Conservation (phyloP, 2,797 vertebrate species). For the Hoplostethus mediterraneus region DNA sequence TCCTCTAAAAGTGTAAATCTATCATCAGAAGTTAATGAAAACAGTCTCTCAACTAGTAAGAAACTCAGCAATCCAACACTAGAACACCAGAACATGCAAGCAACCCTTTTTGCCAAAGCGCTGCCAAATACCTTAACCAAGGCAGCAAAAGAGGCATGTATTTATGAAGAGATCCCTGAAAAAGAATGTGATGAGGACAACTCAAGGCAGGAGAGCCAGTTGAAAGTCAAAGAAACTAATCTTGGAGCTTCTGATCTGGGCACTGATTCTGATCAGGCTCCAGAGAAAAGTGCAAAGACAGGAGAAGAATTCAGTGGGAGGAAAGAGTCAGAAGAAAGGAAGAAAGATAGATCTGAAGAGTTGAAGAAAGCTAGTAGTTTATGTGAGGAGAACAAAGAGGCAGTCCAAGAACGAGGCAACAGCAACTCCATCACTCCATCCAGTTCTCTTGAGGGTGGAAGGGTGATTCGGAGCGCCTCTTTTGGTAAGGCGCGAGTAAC, state of each 20-base stretch:
- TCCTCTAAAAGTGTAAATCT: conserved; percentile 7
- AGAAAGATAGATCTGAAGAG: conserved; percentile 31
- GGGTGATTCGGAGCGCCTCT: conserved; percentile 58
- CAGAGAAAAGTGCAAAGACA: conserved; percentile 12
- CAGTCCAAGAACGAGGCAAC: conserved; percentile 27
- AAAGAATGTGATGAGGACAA: conserved; percentile 21
- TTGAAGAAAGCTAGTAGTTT: conserved; percentile 39
- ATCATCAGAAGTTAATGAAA: conserved; percentile 24
- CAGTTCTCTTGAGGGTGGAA: conserved; percentile 31
- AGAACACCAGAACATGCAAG: conserved; percentile 8
- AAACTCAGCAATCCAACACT: conserved; percentile 30
- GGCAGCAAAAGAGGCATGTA: conserved; percentile 41
- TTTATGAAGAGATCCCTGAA: conserved; percentile 57
- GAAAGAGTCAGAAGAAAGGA: conserved; percentile 32
- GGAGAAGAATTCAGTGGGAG: conserved; percentile 20
- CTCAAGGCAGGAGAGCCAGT: conserved; percentile 15
- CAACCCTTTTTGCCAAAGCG: conserved; percentile 8
- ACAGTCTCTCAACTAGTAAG: conserved; percentile 6
- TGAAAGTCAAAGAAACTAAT: conserved; percentile 17
- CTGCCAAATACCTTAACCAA: conserved; percentile 19
- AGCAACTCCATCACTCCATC: conserved; percentile 37
- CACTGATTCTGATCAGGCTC: neutral
- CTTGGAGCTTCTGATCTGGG: conserved; percentile 20
- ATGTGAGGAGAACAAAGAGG: conserved; percentile 44
- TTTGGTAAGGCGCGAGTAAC: conserved; percentile 78